phyloP scores from a whole-genome alignment of 2,113 vertebrate species.

The Varanus salvator region DNA sequence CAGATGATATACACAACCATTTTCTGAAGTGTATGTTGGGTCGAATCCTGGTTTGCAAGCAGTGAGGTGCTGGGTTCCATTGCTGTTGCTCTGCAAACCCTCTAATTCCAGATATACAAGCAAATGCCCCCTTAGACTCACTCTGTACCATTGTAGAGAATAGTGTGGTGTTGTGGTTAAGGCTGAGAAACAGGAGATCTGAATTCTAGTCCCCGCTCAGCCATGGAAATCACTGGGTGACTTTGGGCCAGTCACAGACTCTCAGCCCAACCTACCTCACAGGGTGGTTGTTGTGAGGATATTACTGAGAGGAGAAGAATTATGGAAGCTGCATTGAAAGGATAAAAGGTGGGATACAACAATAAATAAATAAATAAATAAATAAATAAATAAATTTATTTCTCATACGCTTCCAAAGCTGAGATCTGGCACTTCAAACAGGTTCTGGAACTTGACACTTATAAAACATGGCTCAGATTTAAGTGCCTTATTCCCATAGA shows the following conservation, averaged over 20 bases:
- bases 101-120: not conserved
- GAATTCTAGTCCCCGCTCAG: too few relatives aligned
- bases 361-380: too few relatives aligned
- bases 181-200: too few relatives aligned
- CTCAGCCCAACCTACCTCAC: too few relatives aligned
- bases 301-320: too few relatives aligned
- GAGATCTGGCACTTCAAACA: not conserved
- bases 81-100: not conserved
- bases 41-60: not conserved
- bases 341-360: too few relatives aligned
- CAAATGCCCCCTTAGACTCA: not conserved
- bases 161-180: too few relatives aligned
- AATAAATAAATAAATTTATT: not conserved
- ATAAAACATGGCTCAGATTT: not conserved
- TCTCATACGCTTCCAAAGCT: not conserved
- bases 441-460: not conserved
- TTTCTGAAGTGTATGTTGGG: not conserved
- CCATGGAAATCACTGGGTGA: too few relatives aligned
- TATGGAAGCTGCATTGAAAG: too few relatives aligned
- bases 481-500: too few relatives aligned
- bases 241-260: too few relatives aligned
- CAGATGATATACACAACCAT: not conserved
- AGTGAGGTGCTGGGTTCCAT: not conserved
- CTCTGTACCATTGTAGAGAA: not conserved
- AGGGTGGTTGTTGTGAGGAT: too few relatives aligned